Percentiles rank a stretch among this genome's conserved stretches.
Conservation (phyloP, 2,888 invertebrate species). For the Listrodromus nycthemerus region DNA sequence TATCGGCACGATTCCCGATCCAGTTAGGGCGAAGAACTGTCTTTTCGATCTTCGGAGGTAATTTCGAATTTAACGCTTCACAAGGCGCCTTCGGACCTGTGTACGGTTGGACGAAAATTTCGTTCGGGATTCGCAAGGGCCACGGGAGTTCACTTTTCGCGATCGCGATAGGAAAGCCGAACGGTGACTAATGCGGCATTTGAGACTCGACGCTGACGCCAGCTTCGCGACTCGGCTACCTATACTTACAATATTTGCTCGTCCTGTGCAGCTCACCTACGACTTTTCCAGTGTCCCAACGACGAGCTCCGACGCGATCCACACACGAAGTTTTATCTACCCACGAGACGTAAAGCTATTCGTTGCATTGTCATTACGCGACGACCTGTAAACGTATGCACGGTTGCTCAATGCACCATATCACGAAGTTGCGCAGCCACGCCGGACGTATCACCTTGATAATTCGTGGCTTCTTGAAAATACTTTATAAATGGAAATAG, state of each 20-base stretch:
- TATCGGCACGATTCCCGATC: conserved; percentile 29
- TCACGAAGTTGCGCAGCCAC: no score
- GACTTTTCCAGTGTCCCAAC: conserved; percentile 35
- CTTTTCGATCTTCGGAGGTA: background rate
- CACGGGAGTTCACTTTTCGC: conserved; percentile 12
- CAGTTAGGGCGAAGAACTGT: conserved; percentile 1
- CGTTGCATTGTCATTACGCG: conserved; percentile 45
- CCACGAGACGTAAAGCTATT: conserved; percentile 71
- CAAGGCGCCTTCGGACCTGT: background rate
- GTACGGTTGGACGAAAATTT: background rate
- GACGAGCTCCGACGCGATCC: conserved; percentile 30
- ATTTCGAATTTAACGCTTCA: background rate
- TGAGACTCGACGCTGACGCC: background rate
- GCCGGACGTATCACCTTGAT: background rate
- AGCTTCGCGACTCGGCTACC: conserved; percentile 4
- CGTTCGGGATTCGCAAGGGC: conserved; percentile 1
- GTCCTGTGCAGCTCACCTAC: conserved; percentile 48
- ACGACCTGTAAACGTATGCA: background rate
- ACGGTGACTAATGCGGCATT: conserved; percentile 75
- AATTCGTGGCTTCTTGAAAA: conserved; percentile 5
- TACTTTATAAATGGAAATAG: background rate
- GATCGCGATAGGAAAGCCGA: conserved; percentile 65
- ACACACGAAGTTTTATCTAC: conserved; percentile 66
- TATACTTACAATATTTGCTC: conserved; percentile 64
- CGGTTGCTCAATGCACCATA: conserved; percentile 24